phyloP scores from a whole-genome alignment of 2,113 vertebrate species.

The Chlamydotis undulata region DNA sequence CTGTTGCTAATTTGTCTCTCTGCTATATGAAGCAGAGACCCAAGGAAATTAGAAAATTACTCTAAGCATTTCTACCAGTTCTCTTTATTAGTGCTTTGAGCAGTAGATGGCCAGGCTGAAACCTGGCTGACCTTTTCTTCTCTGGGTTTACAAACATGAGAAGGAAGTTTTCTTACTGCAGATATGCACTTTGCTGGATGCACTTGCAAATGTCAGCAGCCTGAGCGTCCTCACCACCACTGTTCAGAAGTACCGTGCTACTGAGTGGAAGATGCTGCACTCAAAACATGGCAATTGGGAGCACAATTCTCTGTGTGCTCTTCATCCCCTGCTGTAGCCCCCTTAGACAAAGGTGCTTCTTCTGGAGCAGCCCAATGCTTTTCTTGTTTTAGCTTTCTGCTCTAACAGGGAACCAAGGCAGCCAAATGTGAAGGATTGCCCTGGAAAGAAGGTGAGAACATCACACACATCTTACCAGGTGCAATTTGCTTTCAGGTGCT shows the following conservation, averaged over 20 bases:
- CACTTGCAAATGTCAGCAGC: background rate
- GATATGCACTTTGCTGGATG: background rate
- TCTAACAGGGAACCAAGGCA: background rate
- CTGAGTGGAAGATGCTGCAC: background rate
- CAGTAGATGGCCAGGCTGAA: background rate
- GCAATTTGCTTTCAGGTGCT: background rate
- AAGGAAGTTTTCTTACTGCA: conserved; percentile 32
- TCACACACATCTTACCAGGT: rapidly evolving
- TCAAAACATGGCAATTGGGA: rapidly evolving
- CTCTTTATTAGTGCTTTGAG: background rate
- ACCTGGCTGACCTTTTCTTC: conserved; percentile 43
- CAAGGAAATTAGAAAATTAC: background rate
- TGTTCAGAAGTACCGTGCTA: background rate
- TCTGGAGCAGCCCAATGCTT: background rate
- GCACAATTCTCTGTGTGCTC: background rate
- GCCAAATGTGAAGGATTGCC: background rate
- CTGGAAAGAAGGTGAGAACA: background rate
- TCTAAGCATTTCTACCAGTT: background rate
- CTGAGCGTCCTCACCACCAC: background rate
- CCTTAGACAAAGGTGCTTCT: background rate
- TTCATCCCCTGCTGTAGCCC: rapidly evolving
- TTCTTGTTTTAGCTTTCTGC: background rate
- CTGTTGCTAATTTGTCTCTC: background rate
- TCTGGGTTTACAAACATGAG: conserved; percentile 31
- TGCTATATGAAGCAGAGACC: background rate